Conservation (phyloP, 2,113 vertebrate species). For the Callithrix jacchus region DNA sequence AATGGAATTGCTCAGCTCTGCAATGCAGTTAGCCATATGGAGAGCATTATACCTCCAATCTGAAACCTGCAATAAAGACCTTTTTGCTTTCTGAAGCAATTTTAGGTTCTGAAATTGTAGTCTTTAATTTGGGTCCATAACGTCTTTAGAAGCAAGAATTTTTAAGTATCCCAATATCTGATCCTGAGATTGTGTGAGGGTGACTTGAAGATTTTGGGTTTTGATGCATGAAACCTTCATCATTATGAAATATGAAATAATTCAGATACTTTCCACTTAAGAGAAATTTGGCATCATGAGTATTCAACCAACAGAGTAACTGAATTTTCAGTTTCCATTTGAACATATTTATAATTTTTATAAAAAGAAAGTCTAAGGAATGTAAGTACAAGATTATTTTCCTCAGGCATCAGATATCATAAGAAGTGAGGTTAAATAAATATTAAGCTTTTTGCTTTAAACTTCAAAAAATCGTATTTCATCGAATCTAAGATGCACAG, state of each 20-base stretch:
- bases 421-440: background rate
- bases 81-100: slow-evolving; percentile 25
- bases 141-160: slow-evolving; percentile 18
- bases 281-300: background rate
- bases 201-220: background rate
- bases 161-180: background rate
- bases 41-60: background rate
- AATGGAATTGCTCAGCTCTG: background rate
- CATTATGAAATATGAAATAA: background rate
- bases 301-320: background rate
- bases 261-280: background rate
- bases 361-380: background rate
- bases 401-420: background rate
- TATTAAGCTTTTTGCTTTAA: slow-evolving; percentile 44
- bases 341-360: background rate
- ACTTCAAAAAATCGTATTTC: background rate
- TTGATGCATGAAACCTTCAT: background rate
- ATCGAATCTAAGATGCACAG: background rate
- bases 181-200: background rate
- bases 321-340: slow-evolving; percentile 10
- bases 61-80: background rate
- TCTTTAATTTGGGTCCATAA: background rate
- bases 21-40: slow-evolving; percentile 3
- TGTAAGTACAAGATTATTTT: background rate
- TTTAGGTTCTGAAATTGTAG: slow-evolving; percentile 18